These are phyloP conservation scores for Cheilosia urbana DNA, from an alignment of 2,888 invertebrate genomes.

Conservation along the genomic window DNA sequence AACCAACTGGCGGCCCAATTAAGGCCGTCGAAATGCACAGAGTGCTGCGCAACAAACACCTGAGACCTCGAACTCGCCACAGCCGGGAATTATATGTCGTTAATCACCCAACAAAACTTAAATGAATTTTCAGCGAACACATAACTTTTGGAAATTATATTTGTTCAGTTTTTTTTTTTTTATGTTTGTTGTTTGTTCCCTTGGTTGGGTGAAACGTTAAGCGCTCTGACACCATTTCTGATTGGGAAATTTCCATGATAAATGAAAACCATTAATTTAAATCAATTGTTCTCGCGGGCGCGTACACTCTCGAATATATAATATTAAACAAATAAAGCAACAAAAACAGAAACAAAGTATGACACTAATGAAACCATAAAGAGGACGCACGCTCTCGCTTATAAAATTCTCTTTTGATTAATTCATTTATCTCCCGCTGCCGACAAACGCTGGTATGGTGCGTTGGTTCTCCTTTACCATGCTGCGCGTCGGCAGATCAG, in stretches of 20 bases:
- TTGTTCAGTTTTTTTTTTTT: background rate
- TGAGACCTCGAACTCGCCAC: constrained; percentile 8
- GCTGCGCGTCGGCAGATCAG: constrained; percentile 22
- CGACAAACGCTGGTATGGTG: constrained; percentile 53
- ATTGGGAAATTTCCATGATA: constrained; percentile 65
- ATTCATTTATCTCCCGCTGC: constrained; percentile 62
- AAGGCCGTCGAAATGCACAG: constrained; percentile 8
- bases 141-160: constrained; percentile 23
- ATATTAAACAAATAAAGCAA: constrained; percentile 39
- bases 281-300: constrained; percentile 63
- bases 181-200: background rate
- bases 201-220: constrained; percentile 20
- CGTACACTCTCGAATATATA: constrained; percentile 1
- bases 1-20: constrained; percentile 40
- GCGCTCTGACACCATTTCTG: constrained; percentile 65
- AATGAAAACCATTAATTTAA: constrained; percentile 68
- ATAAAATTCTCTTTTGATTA: constrained; percentile 67
- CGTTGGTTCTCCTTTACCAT: background rate
- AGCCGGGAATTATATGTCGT: constrained; percentile 28
- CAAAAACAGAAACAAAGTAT: constrained; percentile 53
- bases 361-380: constrained; percentile 73
- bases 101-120: constrained; percentile 37
- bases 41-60: constrained; percentile 13
- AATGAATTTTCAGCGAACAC: constrained; percentile 30
- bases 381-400: constrained; percentile 30